A percentile compares a stretch with the other conserved stretches of the same genome.
Evolutionary conservation across 2,797 vertebrate genomes (phyloP).

Genomic region (Leptatherina wallacei): DNA sequence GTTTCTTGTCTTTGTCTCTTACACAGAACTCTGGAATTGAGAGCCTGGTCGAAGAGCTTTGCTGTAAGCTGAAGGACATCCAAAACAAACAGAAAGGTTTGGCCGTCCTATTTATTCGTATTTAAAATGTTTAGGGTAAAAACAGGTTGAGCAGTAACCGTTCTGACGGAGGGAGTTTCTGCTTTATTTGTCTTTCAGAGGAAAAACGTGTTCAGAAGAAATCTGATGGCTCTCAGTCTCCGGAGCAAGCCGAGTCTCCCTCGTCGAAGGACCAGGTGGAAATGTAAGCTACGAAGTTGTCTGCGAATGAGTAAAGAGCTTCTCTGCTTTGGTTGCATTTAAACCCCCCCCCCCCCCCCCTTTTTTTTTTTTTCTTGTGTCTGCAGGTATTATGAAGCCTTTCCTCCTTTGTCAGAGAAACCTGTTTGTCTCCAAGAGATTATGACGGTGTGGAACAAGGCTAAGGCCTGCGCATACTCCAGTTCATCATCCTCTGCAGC

Average conservation of each 20-base stretch:
- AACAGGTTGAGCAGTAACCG: background rate
- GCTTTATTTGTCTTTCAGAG: conserved; percentile 80
- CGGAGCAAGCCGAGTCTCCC: conserved; percentile 91
- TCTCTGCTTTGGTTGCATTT: background rate
- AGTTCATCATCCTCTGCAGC: conserved; percentile 96
- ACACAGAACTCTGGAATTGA: conserved; percentile 97
- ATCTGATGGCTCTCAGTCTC: conserved; percentile 92
- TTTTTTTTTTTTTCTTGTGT: conserved; percentile 37
- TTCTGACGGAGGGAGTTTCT: background rate
- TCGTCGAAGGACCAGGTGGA: conserved; percentile 99
- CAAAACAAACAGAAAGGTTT: conserved; percentile 97
- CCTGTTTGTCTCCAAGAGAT: conserved; percentile 99
- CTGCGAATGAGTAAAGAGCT: background rate
- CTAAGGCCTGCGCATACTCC: conserved; percentile 92
- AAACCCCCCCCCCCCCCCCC: too few species aligned
- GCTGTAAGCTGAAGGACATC: conserved; percentile 97
- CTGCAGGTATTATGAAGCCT: conserved; percentile 98
- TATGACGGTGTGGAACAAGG: conserved; percentile 99
- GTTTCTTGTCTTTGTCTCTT: conserved; percentile 38
- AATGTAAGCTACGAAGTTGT: conserved; percentile 86
- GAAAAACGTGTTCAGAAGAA: conserved; percentile 95
- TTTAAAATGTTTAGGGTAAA: background rate
- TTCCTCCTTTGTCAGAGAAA: conserved; percentile 98
- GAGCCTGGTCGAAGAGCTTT: conserved; percentile 98
- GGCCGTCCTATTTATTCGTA: conserved; percentile 7